Evolutionary conservation across 2,888 invertebrate genomes (phyloP).

Genomic region (Notocelia uddmanniana): DNA sequence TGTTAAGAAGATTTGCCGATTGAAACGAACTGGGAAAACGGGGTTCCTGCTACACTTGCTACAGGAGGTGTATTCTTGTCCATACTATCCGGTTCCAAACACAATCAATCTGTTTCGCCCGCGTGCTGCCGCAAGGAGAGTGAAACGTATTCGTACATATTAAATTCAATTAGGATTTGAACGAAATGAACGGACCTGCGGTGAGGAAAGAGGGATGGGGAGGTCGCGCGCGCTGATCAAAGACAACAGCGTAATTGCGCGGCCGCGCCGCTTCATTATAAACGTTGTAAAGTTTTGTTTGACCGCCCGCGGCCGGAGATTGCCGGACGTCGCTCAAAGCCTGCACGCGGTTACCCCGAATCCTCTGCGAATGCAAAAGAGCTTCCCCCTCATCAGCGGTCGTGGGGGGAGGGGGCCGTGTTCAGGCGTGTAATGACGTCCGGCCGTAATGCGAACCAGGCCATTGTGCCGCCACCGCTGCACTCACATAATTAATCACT

Average conservation of each 20-base stretch:
- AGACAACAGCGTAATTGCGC: conserved; percentile 30
- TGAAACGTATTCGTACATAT: not conserved
- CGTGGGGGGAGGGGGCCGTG: not conserved
- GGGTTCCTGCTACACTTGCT: too few species aligned
- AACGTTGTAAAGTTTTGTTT: conserved; percentile 27
- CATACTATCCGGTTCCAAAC: too few species aligned
- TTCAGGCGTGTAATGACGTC: conserved; percentile 29
- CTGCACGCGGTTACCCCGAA: conserved; percentile 7
- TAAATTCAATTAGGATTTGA: not conserved
- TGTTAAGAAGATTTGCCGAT: not conserved
- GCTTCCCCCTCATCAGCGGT: not conserved
- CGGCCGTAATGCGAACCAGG: conserved; percentile 21
- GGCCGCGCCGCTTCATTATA: conserved; percentile 35
- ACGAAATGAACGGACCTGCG: not conserved
- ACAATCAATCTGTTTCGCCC: not conserved
- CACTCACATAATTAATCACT: conserved; percentile 28
- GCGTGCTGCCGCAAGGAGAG: too few species aligned
- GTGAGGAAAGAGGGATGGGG: not conserved
- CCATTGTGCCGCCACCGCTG: conserved; percentile 3
- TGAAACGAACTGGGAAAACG: not conserved
- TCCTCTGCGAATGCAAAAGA: conserved; percentile 24
- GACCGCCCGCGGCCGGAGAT: conserved; percentile 30
- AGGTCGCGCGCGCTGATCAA: conserved; percentile 19
- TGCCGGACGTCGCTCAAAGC: conserved; percentile 24
- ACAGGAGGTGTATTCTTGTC: too few species aligned